Base-by-base conservation (phyloP, 53 echinoderm and acorn worm species). In the Actinopyga echinites region DNA sequence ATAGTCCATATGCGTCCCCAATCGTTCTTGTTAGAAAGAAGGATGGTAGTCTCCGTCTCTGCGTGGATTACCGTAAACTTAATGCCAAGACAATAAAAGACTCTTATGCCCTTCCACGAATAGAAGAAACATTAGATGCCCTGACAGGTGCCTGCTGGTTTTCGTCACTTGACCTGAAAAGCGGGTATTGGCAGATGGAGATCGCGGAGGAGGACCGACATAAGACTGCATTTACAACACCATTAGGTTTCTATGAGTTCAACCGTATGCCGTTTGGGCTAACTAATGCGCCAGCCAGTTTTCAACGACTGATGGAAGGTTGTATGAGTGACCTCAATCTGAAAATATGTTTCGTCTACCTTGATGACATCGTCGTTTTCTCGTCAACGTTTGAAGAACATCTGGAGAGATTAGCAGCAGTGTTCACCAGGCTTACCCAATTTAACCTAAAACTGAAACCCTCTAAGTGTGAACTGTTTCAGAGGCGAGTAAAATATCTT, bases 221-320 rank as follows among this genome's bases (percentile, higher is more conserved):
- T 20, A 92, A 92, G 69, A 92, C 88, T 0, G 88, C 88, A 0
- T 91, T 91, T 60, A 57, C 61, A 3, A 87, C 87, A 45, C 91
- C 91, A 1, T 31, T 54, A 0, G 91, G 87, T 1, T 91, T 91
- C 60, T 91, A 56, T 32, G 64, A 91, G 62, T 87, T 87, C 57
- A 56, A 87, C 22, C 38, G 86, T 8, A 82, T 91, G 87, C 83
- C 91, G 0, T 86, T 86, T 38, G n/a, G 91, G 91, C n/a, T 68
- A 87, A 9, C 84, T 75, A 63, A 83, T 69, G 3, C 79, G 74
- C 17, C 87, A 83, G 9, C 83, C 84, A 1, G 84, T 81, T 5
- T 87, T 91, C 63, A 85, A 85, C 29, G 55, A 83, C 12, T 45
- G 84, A 12, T 87, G 86, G 87, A 87, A 86, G 83, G 55, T 56